A percentile compares a stretch with the other conserved stretches of the same genome.
Conservation (phyloP, 2,888 invertebrate species). For the Arenicola marina region DNA sequence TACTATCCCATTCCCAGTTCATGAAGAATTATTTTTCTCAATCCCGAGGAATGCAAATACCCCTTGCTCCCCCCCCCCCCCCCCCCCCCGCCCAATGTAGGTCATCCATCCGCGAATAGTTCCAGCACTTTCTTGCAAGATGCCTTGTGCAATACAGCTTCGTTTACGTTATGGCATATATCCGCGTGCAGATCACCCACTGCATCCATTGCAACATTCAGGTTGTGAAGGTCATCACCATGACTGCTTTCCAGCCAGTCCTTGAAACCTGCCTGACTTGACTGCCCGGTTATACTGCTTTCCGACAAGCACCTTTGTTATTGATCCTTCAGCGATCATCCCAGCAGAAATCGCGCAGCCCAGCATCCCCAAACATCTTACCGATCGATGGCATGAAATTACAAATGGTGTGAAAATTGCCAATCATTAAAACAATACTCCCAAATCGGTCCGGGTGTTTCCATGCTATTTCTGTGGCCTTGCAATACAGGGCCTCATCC, state of each 20-base stretch:
- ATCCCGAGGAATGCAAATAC: too few relatives aligned
- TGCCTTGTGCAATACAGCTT: not conserved
- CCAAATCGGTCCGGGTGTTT: slow-evolving; percentile 20
- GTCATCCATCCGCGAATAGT: too few relatives aligned
- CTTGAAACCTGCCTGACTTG: slow-evolving; percentile 12
- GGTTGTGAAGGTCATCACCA: not conserved
- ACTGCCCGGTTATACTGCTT: slow-evolving; percentile 19
- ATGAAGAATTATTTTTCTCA: too few relatives aligned
- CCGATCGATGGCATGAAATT: slow-evolving; percentile 31
- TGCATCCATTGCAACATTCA: not conserved
- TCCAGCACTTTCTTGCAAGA: not conserved
- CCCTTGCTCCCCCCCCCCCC: too few relatives aligned
- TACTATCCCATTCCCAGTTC: too few relatives aligned
- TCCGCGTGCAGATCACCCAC: not conserved
- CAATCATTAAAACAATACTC: slow-evolving; percentile 27
- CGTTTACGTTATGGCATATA: not conserved
- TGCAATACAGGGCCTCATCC: slow-evolving; percentile 37
- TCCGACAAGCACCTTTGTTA: slow-evolving; percentile 28
- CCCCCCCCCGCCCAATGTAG: too few relatives aligned
- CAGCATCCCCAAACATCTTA: slow-evolving; percentile 36
- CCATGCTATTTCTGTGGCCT: slow-evolving; percentile 34
- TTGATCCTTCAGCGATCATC: slow-evolving; percentile 34
- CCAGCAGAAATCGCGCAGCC: slow-evolving; percentile 35
- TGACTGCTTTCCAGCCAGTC: slow-evolving; percentile 9
- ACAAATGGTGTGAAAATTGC: slow-evolving; percentile 34